Evolutionary conservation across 2,113 vertebrate species (phyloP).

Genomic region (Notarius quadriscutis): DNA sequence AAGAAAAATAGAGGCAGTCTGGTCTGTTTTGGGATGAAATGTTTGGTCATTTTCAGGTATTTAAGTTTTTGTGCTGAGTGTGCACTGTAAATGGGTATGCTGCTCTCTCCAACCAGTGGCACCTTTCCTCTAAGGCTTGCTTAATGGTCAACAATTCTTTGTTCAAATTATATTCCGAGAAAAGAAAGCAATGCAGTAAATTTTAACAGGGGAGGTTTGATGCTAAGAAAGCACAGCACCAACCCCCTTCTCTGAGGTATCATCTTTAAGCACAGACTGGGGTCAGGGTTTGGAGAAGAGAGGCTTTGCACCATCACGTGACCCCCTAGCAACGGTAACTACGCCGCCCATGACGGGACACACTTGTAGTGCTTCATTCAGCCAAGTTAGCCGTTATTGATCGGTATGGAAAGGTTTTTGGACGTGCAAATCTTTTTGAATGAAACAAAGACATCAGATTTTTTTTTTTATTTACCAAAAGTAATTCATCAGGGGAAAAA

Average conservation of each 20-base stretch:
- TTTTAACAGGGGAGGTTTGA: neutral
- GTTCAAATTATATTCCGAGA: neutral
- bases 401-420: no score
- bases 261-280: neutral
- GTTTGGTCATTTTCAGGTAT: neutral
- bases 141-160: neutral
- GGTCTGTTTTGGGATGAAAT: neutral
- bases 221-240: neutral
- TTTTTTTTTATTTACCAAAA: no score
- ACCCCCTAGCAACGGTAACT: no score
- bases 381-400: no score
- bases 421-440: no score
- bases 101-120: neutral
- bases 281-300: neutral
- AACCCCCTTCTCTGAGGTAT: neutral
- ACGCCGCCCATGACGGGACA: no score
- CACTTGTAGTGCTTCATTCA: no score
- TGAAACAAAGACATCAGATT: no score
- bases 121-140: neutral
- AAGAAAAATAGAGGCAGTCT: neutral
- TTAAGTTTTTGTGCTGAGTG: neutral
- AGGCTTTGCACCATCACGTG: no score
- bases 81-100: neutral
- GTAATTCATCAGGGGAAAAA: no score
- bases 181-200: neutral